A percentile compares a stretch with the other conserved stretches of the same genome.
Conservation (phyloP, 2,888 invertebrate genomes). For the Galerucella pusilla region DNA sequence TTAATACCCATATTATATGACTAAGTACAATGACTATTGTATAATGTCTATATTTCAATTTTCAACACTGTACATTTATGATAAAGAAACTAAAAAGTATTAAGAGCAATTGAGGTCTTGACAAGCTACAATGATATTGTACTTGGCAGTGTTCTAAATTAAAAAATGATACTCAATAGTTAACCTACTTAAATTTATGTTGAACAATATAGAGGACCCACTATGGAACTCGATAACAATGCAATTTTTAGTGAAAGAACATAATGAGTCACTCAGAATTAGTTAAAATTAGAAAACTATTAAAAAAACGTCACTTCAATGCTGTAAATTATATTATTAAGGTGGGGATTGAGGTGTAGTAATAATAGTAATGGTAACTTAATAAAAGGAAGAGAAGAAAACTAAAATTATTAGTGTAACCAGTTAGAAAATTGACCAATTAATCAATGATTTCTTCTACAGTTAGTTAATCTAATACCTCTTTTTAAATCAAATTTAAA, state of each 20-base stretch:
- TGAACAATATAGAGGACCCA: background rate
- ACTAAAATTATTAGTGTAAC: no score
- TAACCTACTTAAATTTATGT: background rate
- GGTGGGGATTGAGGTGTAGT: no score
- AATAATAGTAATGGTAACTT: no score
- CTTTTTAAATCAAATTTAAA: background rate
- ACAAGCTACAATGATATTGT: background rate
- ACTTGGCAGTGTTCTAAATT: background rate
- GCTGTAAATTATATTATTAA: no score
- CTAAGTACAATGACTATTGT: no score
- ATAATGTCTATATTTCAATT: background rate
- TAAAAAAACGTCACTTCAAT: background rate
- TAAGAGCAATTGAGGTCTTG: background rate
- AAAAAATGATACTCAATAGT: background rate
- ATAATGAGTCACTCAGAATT: background rate
- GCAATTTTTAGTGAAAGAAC: background rate
- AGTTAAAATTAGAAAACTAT: background rate
- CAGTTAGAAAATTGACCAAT: no score
- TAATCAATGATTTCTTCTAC: no score
- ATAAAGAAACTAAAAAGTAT: background rate
- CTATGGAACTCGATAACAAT: background rate
- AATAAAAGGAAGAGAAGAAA: no score
- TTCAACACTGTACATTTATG: background rate
- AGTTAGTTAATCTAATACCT: no score
- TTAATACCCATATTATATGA: no score